Evolutionary conservation across 2,888 invertebrate species (phyloP), one percentile per base, ranked within the genome.

Genomic region (Heliconius aoede): DNA sequence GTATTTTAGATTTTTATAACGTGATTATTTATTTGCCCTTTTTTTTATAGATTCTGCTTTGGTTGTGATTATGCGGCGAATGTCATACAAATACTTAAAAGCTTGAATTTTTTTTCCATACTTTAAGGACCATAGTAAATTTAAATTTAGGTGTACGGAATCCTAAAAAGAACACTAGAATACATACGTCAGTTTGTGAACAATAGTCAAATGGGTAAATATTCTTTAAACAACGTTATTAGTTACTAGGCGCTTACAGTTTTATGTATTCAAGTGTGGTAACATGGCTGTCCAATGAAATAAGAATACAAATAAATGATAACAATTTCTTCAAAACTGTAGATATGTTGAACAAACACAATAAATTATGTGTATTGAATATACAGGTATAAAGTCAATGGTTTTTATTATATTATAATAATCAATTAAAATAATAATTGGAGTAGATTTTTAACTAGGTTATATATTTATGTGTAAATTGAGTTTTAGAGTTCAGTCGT

Each of bases 211-310:
- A 9, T 11, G 28, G 18, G 67, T 68, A 46, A 68, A 26, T 46
- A 30, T 51, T 51, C n/a, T 51, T 51, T 51, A 51, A 21, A 51
- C 68, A 68, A 18, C 51, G 5, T 68, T 68, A 51, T 68, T 46
- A 46, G 26, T 46, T 51, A 30, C 26, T 13, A 68, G 21, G 51
- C 51, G 51, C 30, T 28, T 46, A 30, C 40, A 26, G 18, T n/a
- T 30, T 51, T 68, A 21, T 51, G 28, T 68, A 46, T 46, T 51
- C 68, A 68, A 68, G 68, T 68, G 68, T 51, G 8, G 46, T 11
- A 51, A 68, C 46, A 40, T 28, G 46, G 67, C 67, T 68, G 40
- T 68, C 40, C 21, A 21, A 68, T 68, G 68, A 28, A 51, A n/a
- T 51, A n/a, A n/a, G 4, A 30, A 68, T 51, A 51, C 46, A 68